Evolutionary conservation across 2,797 vertebrate species (phyloP).

Genomic region (Clarias pachynema): DNA sequence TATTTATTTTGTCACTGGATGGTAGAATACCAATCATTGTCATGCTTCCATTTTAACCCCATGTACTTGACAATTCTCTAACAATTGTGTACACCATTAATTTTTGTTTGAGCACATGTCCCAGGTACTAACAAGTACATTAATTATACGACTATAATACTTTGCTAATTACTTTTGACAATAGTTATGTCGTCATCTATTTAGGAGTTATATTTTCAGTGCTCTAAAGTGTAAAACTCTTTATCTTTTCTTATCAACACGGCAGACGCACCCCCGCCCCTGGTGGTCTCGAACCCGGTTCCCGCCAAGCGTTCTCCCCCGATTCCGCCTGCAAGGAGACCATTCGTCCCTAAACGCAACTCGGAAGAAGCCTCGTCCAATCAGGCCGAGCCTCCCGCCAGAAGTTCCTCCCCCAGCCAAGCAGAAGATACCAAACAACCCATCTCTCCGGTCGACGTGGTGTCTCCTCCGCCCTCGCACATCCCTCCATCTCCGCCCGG

Average conservation of each 20-base stretch:
- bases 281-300: slow-evolving; percentile 64
- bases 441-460: slow-evolving; percentile 11
- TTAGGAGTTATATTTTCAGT: background rate
- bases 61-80: background rate
- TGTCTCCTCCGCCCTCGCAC: slow-evolving; percentile 55
- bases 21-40: background rate
- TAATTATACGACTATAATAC: background rate
- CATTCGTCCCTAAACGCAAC: slow-evolving; percentile 69
- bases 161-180: background rate
- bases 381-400: slow-evolving; percentile 25
- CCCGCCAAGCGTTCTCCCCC: slow-evolving; percentile 85
- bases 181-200: background rate
- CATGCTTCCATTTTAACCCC: background rate
- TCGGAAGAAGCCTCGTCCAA: slow-evolving; percentile 67
- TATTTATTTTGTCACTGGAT: background rate
- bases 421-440: slow-evolving; percentile 52
- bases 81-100: background rate
- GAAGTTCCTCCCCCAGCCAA: slow-evolving; percentile 44
- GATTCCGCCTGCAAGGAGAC: slow-evolving; percentile 84
- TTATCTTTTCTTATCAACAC: slow-evolving; percentile 31
- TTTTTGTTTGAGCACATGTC: background rate
- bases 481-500: slow-evolving; percentile 47
- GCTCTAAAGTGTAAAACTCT: too few relatives aligned
- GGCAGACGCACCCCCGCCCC: slow-evolving; percentile 82
- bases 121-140: background rate